Base-by-base conservation (phyloP, 2,797 vertebrate genomes). In the Poliocrania exsul region DNA sequence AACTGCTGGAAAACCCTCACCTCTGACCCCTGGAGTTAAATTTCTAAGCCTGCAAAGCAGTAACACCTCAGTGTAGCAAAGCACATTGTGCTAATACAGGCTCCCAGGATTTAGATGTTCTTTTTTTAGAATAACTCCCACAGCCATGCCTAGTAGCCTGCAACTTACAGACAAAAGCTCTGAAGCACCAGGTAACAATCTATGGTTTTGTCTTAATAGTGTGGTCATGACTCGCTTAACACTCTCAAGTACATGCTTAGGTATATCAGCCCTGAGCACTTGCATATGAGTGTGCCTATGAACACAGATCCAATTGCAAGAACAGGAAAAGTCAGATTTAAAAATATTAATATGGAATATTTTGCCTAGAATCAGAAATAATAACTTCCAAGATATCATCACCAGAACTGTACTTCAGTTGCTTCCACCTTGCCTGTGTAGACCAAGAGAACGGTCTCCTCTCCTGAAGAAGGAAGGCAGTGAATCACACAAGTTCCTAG, bases 131-230 rank as follows among this genome's bases (percentile, higher is more conserved):
- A 26, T 35, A 57, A 56, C 40, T 46, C 21, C 33, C 51, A 46
- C 5, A 61, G 26, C 7, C 60, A n/a, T 4, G 6, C 35, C 1
- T 0, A 51, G 20, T 12, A 70, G 42, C 17, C 33, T 16, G 4
- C 1, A 5, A 66, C 21, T 60, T 51, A 56, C 1, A 54, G 65
- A 17, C 13, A 47, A 62, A 29, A 81, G 57, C 33, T 64, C 37
- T 81, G 56, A 83, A 82, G 51, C 28, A 33, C 21, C 81, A 78
- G 25, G 8, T 57, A 53, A 51, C 1, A 3, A 23, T 8, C 28
- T 51, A 16, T 3, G 20, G 26, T 7, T 58, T 12, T 8, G 51
- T 8, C 16, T 56, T 47, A 73, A 33, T 4, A 28, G 16, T 1
- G 4, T 3, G 40, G 26, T 35, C 33, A n/a, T 16, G 19, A 61